Conservation (phyloP, 2,113 vertebrate genomes). For the Sturnira hondurensis region DNA sequence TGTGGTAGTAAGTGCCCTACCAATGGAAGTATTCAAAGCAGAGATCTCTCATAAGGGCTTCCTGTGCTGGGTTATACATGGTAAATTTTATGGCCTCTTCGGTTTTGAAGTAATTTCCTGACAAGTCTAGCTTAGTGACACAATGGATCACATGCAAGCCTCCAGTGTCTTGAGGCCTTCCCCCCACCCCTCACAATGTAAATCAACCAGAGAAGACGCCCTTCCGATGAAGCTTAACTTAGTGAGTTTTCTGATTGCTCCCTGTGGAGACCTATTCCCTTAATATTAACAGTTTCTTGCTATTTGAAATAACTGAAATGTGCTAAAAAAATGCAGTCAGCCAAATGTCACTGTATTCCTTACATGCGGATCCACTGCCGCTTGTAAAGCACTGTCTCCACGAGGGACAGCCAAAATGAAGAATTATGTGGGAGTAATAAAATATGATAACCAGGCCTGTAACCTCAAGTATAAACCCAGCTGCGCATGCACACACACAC, state of each 20-base stretch:
- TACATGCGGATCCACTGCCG: conserved; percentile 30
- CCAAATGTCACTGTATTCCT: conserved; percentile 48
- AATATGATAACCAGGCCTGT: conserved; percentile 60
- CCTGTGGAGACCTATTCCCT: background rate
- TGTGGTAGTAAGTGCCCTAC: background rate
- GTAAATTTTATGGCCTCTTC: background rate
- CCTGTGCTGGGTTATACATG: background rate
- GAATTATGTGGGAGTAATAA: conserved; percentile 56
- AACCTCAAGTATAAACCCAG: conserved; percentile 47
- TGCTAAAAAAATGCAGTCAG: conserved; percentile 44
- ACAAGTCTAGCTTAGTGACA: background rate
- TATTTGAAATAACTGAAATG: conserved; percentile 37
- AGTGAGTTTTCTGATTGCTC: background rate
- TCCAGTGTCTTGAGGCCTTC: background rate
- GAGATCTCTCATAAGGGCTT: background rate
- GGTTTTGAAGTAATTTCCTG: conserved; percentile 33
- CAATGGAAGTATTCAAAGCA: conserved; percentile 11
- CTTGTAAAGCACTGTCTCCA: conserved; percentile 11
- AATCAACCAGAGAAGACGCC: background rate
- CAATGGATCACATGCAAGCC: background rate
- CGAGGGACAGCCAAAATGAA: conserved; percentile 55
- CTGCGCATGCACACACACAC: background rate
- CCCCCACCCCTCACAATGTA: background rate
- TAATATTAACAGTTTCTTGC: conserved; percentile 17
- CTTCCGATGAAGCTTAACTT: conserved; percentile 23